Evolutionary conservation across 2,113 vertebrate genomes (phyloP).

Genomic region (Addax nasomaculatus): DNA sequence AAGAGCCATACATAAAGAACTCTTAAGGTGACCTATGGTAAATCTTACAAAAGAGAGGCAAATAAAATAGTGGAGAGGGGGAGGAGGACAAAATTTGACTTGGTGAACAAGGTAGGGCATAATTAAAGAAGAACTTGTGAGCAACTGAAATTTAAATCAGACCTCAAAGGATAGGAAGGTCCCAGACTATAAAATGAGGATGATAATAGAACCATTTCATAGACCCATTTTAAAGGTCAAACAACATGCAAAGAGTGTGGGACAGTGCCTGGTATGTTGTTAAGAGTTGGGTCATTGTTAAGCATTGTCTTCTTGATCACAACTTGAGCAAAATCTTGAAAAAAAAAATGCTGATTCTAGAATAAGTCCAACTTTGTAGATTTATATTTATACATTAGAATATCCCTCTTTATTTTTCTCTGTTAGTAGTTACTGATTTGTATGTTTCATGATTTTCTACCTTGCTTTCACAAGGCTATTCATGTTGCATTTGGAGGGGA

Average conservation of each 20-base stretch:
- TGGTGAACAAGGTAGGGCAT: neutral
- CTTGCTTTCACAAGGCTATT: neutral
- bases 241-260: neutral
- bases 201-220: neutral
- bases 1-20: neutral
- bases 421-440: neutral
- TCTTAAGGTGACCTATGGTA: neutral
- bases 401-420: neutral
- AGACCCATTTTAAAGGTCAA: neutral
- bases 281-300: neutral
- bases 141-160: neutral
- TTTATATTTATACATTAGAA: neutral
- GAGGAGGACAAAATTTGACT: neutral
- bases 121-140: neutral
- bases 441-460: neutral
- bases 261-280: neutral
- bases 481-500: slow-evolving; percentile 10
- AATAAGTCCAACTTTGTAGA: neutral
- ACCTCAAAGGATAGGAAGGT: neutral
- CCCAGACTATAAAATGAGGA: neutral
- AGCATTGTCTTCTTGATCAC: neutral
- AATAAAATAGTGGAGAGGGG: neutral
- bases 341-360: neutral
- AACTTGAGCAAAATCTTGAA: neutral
- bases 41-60: neutral